Base-by-base conservation (phyloP, 92 coral and sea anemone species). In the Porites rus region DNA sequence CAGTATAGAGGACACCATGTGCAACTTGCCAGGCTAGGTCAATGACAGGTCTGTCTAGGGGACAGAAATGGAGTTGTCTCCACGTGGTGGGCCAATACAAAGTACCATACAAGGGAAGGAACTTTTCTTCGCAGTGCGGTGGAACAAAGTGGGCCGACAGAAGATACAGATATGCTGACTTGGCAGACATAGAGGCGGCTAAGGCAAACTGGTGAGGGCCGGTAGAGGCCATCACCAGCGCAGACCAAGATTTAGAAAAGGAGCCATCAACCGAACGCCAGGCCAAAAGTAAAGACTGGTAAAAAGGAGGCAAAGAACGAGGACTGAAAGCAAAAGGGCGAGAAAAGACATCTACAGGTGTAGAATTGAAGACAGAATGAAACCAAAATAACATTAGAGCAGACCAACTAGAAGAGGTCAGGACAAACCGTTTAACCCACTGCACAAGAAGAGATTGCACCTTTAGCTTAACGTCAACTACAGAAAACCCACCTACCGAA, bases 71-170 rank as follows among this genome's bases (percentile, higher is more conserved):
- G 0, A 87, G 71, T 14, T 24, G 4, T 3, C 28, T 7, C 86
- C 86, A 87, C 1, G 80, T 65, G 1, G 56, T 14, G 10, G 74
- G 4, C 87, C 91, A 88, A 25, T 80, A 53, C 3, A 80, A 75
- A n/a, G 7, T 38, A 18, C 67, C 75, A 17, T 51, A 80, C 17
- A 0, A 0, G 4, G 76, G 56, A 8, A 2, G 2, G 7, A 81
- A 81, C 59, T 28, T 69, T 0, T 2, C 46, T 0, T 17, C 56
- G 25, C 85, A 81, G 22, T 81, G 85, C 0, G 77, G 85, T 0
- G 67, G 6, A 1, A 7, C 1, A 0, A 31, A 7, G 13, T 69
- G 16, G 7, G 17, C 22, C 0, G 67, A 69, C 2, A 81, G 19
- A 0, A 81, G 66, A 28, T 13, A 58, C 13, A 9, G 28, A 9